These are phyloP conservation scores for Dasyornis broadbenti DNA, from an alignment of 2,113 vertebrate genomes.

Conservation along the genomic window DNA sequence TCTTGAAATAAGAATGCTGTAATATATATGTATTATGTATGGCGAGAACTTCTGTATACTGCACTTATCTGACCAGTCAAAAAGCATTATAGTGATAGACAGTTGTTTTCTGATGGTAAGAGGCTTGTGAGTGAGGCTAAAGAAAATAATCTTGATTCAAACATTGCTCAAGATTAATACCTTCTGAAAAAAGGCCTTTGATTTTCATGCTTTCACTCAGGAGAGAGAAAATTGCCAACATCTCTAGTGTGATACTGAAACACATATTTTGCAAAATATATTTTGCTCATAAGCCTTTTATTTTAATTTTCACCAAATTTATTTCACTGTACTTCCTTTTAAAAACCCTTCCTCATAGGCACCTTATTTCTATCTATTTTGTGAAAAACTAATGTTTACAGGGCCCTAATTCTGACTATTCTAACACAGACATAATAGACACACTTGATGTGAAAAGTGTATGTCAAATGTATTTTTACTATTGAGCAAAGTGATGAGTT, in stretches of 20 bases:
- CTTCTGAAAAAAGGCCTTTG: not conserved
- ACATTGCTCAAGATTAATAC: not conserved
- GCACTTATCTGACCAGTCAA: not conserved
- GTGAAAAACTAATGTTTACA: not conserved
- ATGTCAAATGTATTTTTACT: not conserved
- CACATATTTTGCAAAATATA: not conserved
- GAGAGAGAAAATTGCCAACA: not conserved
- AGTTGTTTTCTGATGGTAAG: not conserved
- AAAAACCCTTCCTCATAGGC: not conserved
- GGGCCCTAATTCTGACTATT: not conserved
- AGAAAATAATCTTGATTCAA: not conserved
- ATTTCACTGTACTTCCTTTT: not conserved
- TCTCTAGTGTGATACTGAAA: not conserved
- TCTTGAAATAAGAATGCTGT: not conserved
- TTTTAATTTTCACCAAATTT: not conserved
- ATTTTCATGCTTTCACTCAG: not conserved
- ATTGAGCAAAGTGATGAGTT: not conserved
- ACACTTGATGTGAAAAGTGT: rapidly evolving
- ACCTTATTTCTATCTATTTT: not conserved
- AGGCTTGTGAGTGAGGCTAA: not conserved
- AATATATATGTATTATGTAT: not conserved
- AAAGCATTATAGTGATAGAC: not conserved
- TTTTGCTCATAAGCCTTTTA: not conserved
- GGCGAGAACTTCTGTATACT: not conserved
- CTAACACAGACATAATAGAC: not conserved